These are phyloP conservation scores for Camelus bactrianus DNA, from an alignment of 2,113 vertebrate species.

Conservation along the genomic window DNA sequence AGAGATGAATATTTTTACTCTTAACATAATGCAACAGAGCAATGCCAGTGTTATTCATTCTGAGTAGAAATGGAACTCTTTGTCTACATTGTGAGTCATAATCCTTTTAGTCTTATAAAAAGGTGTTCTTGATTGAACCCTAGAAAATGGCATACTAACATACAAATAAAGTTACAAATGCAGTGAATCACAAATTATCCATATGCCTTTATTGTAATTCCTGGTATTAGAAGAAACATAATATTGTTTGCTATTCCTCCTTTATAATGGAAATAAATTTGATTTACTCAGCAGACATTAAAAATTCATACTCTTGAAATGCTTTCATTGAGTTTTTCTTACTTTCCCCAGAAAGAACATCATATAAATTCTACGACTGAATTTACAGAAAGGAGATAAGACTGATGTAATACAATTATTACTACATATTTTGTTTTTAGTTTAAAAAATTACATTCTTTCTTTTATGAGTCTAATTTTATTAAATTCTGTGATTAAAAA, in stretches of 20 bases:
- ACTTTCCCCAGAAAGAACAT: neutral
- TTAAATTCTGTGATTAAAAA: neutral
- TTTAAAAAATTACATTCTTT: neutral
- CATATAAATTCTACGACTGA: neutral
- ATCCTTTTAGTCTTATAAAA: neutral
- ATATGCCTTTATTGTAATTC: neutral
- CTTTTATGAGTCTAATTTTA: neutral
- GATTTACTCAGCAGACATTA: neutral
- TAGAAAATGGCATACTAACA: neutral
- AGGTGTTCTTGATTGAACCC: neutral
- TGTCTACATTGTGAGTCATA: neutral
- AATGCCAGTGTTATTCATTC: neutral
- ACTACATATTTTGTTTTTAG: neutral
- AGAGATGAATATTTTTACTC: neutral
- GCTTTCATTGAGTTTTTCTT: neutral
- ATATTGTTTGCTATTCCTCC: neutral
- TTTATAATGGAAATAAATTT: conserved; percentile 13
- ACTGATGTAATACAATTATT: neutral
- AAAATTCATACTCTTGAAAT: neutral
- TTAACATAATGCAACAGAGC: neutral
- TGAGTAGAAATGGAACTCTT: neutral
- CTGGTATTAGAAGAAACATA: neutral
- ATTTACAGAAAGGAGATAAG: neutral
- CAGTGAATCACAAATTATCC: neutral
- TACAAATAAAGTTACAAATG: neutral